Conservation (phyloP, 2,888 invertebrate species). For the Zhuqinia jingwanae region DNA sequence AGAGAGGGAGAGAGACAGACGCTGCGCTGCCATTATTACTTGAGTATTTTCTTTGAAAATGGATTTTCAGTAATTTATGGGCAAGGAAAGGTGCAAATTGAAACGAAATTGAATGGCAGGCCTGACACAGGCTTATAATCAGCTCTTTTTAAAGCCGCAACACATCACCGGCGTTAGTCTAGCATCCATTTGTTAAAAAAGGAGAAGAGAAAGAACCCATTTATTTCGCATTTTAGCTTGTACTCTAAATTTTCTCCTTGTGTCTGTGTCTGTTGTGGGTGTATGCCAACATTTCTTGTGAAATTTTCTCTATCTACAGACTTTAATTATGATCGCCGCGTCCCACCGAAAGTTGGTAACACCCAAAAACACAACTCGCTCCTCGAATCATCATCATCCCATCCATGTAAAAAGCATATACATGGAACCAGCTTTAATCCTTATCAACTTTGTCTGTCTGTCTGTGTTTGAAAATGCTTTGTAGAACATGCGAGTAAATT, state of each 20-base stretch:
- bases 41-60: slow-evolving; percentile 61
- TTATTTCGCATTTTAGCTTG: slow-evolving; percentile 40
- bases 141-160: slow-evolving; percentile 30
- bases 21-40: slow-evolving; percentile 32
- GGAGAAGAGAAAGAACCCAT: background rate
- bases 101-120: slow-evolving; percentile 63
- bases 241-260: background rate
- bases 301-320: slow-evolving; percentile 5
- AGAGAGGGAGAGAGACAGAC: slow-evolving; percentile 2
- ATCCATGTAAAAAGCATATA: too few species aligned
- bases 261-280: background rate
- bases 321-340: slow-evolving; percentile 28
- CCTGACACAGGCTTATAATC: slow-evolving; percentile 57
- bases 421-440: too few species aligned
- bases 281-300: background rate
- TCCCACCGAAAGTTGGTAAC: slow-evolving; percentile 8
- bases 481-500: too few species aligned
- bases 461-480: too few species aligned
- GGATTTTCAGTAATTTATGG: slow-evolving; percentile 60
- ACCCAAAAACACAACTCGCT: background rate
- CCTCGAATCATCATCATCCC: background rate
- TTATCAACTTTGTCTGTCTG: too few species aligned
- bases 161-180: background rate
- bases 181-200: background rate
- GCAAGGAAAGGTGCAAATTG: slow-evolving; percentile 60